phyloP scores from a whole-genome alignment of 2,888 invertebrate genomes.

The Tetrapedia diversipes region DNA sequence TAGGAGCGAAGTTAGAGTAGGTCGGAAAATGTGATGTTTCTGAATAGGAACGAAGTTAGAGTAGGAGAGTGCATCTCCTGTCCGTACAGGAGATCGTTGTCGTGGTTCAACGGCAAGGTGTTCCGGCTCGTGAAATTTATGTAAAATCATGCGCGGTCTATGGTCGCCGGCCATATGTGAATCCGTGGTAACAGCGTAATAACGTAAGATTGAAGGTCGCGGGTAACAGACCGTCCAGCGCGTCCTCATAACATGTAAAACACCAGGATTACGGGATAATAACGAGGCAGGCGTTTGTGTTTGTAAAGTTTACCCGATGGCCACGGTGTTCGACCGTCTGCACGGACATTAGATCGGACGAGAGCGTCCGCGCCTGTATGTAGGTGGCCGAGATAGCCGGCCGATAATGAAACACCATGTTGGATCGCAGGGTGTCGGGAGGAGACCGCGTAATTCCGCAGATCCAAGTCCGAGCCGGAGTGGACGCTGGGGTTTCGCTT shows the following conservation, averaged over 20 bases:
- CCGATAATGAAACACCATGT: constrained; percentile 77
- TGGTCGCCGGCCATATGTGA: constrained; percentile 52
- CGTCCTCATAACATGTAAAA: constrained; percentile 78
- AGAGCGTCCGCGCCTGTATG: not conserved
- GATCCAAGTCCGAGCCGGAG: constrained; percentile 66
- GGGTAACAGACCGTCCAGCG: constrained; percentile 69
- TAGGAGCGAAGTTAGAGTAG: too few species aligned
- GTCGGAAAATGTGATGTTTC: too few species aligned
- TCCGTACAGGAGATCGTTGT: not conserved
- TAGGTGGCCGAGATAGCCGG: constrained; percentile 52
- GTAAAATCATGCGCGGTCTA: constrained; percentile 75
- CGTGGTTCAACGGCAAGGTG: constrained; percentile 34
- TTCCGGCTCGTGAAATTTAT: constrained; percentile 74
- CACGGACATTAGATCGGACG: constrained; percentile 11
- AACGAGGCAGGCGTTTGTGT: constrained; percentile 68
- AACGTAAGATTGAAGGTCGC: constrained; percentile 78
- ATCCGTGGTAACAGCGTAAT: constrained; percentile 60
- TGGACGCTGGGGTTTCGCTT: constrained; percentile 78
- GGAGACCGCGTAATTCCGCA: constrained; percentile 69
- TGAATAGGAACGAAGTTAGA: too few species aligned
- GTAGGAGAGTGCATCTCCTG: constrained; percentile 1
- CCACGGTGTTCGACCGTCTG: constrained; percentile 22
- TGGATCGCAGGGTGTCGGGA: constrained; percentile 64
- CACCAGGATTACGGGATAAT: constrained; percentile 79
- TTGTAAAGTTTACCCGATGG: constrained; percentile 62